These are phyloP conservation scores for Mormyrops boulengeri DNA, from an alignment of 2,797 vertebrate species.

Conservation along the genomic window DNA sequence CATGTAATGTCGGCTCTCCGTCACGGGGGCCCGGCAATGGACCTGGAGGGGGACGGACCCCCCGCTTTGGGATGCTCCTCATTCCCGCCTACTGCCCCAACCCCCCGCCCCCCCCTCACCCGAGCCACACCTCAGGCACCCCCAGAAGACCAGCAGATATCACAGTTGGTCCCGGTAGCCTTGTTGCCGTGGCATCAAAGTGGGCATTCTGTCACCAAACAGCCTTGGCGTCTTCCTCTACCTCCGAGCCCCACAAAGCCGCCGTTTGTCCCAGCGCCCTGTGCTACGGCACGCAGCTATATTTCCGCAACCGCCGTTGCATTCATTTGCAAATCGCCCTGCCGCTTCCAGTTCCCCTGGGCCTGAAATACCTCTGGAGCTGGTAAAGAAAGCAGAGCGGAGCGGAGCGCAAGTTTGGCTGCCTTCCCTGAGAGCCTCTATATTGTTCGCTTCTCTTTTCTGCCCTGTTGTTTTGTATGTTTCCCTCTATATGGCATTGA, in stretches of 20 bases:
- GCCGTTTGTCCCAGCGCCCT: constrained; percentile 79
- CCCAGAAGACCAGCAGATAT: background rate
- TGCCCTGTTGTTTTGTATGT: constrained; percentile 30
- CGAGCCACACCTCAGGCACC: background rate
- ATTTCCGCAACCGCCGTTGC: constrained; percentile 87
- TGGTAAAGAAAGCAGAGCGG: constrained; percentile 81
- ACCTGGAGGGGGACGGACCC: constrained; percentile 38
- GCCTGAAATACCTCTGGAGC: constrained; percentile 74
- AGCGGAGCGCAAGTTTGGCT: constrained; percentile 80
- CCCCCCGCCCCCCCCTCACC: no score
- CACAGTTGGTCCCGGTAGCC: constrained; percentile 47
- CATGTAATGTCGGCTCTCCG: constrained; percentile 51
- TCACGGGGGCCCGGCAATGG: constrained; percentile 41
- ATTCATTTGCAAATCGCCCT: constrained; percentile 95
- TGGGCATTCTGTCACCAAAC: constrained; percentile 96
- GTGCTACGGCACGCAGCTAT: constrained; percentile 82
- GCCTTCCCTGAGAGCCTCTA: constrained; percentile 63
- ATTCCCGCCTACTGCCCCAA: background rate
- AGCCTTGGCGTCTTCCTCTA: constrained; percentile 71
- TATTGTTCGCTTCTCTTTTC: constrained; percentile 50
- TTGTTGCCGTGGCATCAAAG: constrained; percentile 90
- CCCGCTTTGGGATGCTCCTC: background rate
- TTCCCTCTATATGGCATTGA: constrained; percentile 19
- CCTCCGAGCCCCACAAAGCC: constrained; percentile 65
- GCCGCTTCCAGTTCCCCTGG: constrained; percentile 58